Evolutionary conservation across 2,113 vertebrate genomes (phyloP), one percentile per base, ranked within the genome.

Genomic region (Arvicanthis niloticus): DNA sequence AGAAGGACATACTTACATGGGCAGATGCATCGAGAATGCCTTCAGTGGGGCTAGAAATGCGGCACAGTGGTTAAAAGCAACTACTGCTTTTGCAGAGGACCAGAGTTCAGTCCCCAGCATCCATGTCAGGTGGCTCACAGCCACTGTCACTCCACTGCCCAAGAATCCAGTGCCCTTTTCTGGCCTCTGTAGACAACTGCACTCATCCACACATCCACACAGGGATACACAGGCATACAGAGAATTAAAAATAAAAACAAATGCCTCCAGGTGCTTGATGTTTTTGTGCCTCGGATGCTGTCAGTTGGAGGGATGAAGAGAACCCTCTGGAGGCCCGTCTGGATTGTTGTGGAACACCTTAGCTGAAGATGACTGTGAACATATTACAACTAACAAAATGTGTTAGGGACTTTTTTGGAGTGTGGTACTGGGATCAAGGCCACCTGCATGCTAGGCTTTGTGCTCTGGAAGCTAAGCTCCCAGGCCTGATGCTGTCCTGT

Each of bases 351-450:
- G n/a, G 82, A 76, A 93, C 93, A 73, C 68, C 45, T 29, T 65
- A 42, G n/a, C 58, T 85, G 70, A 85, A 92, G 72, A 85, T 92
- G 45, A 88, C 45, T 68, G 13, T 16, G n/a, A 81, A 37, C 95
- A 56, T 1, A 26, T 51, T 56, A 92, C 16, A 51, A 48, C 29
- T 80, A 56, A 88, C 45, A 93, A 80, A 78, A n/a, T 80, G 78
- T 88, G 0, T 88, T 62, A 68, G 15, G 21, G 67, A 19, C 17
- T 73, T 94, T 92, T 34, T 29, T 4, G 53, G 40, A 51, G 65
- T 48, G 9, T 42, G 26, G 26, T 17, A 8, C 13, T 90, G 37
- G 26, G 11, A 4, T n/a, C 34, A 73, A 48, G 62, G 40, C 31
- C 65, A 70, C 19, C 2, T 17, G 4, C 31, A 1, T 72, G 22